phyloP scores from a whole-genome alignment of 1,140 invertebrate genomes.

The Aphelinus atriplicis region DNA sequence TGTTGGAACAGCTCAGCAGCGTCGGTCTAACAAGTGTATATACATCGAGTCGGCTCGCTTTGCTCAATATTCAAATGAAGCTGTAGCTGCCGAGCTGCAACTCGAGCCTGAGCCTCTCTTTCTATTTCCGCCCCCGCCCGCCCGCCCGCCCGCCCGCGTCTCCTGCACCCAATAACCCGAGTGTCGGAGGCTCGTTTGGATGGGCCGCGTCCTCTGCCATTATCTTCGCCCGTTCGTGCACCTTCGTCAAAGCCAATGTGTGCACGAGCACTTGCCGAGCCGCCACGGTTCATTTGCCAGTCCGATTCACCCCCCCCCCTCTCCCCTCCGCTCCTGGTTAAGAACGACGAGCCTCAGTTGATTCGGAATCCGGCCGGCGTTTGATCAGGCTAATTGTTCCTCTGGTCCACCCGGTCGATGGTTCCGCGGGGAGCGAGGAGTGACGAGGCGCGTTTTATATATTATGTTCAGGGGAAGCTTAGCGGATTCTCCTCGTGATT shows the following conservation, averaged over 20 bases:
- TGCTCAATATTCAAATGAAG: slow-evolving; percentile 36
- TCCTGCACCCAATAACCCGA: slow-evolving; percentile 5
- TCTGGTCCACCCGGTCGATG: too few relatives aligned
- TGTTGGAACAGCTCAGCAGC: slow-evolving; percentile 9
- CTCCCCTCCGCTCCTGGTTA: neutral
- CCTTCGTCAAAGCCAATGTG: neutral
- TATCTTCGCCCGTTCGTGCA: slow-evolving; percentile 1
- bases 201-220: slow-evolving; percentile 20
- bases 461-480: too few relatives aligned
- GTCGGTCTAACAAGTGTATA: neutral
- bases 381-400: neutral
- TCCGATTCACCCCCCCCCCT: slow-evolving; percentile 8
- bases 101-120: neutral
- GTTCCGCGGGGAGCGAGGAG: too few relatives aligned
- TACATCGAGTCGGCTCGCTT: neutral
- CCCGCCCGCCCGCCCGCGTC: neutral
- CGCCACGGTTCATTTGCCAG: slow-evolving; percentile 22
- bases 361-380: slow-evolving; percentile 16
- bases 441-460: too few relatives aligned
- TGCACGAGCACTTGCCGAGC: neutral
- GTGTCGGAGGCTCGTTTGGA: slow-evolving; percentile 2
- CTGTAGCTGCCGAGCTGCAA: neutral
- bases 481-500: too few relatives aligned
- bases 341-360: neutral
- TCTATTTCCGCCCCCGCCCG: neutral